phyloP scores from a whole-genome alignment of 2,888 invertebrate species.

The Platynereis dumerilii region DNA sequence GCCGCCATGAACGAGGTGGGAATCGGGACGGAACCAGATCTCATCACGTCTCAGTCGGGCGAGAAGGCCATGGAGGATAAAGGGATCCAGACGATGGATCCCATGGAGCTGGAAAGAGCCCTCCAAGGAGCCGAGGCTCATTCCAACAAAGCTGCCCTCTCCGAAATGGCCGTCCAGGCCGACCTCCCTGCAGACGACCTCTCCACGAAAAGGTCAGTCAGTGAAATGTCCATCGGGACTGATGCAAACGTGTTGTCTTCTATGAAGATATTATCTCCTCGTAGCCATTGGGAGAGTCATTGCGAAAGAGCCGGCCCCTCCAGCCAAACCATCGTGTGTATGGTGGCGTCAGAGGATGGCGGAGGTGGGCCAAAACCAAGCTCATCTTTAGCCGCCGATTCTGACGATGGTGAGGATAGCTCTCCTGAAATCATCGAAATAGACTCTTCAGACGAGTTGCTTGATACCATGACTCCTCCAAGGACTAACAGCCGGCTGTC shows the following conservation, averaged over 20 bases:
- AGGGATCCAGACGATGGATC: conserved; percentile 6
- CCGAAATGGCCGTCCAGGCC: background rate
- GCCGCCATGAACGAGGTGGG: conserved; percentile 3
- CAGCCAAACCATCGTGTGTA: background rate
- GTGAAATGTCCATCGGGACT: background rate
- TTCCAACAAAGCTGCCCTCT: background rate
- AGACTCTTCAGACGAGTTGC: no score
- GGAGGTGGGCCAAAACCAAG: no score
- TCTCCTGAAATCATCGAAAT: no score
- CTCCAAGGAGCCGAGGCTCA: background rate
- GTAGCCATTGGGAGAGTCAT: background rate
- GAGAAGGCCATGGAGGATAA: conserved; percentile 6
- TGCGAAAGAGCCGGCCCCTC: background rate
- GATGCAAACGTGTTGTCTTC: background rate
- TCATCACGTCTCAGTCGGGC: background rate
- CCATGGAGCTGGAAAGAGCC: conserved; percentile 1
- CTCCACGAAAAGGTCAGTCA: background rate
- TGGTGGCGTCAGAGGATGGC: no score
- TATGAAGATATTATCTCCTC: background rate
- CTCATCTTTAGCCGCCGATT: no score
- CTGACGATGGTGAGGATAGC: no score
- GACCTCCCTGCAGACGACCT: background rate
- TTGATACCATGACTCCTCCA: no score
- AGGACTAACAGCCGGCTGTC: no score
- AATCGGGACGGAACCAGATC: conserved; percentile 1